Evolutionary conservation across 2,113 vertebrate species (phyloP).

Genomic region (Pseudopodoces humilis): DNA sequence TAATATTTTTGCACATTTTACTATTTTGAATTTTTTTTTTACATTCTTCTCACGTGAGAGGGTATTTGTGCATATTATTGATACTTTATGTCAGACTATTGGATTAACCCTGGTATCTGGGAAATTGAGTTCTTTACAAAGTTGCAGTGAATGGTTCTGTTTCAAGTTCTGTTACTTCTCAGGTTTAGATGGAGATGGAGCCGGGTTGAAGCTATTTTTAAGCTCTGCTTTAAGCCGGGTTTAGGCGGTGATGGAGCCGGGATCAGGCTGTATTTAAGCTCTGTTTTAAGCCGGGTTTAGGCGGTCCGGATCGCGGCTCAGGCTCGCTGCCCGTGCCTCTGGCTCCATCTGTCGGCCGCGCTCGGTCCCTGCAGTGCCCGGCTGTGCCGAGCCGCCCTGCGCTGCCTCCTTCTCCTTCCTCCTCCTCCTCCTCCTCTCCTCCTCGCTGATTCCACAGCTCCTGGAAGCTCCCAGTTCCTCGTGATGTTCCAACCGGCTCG

Average conservation of each 20-base stretch:
- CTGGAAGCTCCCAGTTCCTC: fast-evolving
- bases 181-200: too few species aligned
- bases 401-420: fast-evolving
- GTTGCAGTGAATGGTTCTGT: not conserved
- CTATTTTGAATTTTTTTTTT: not conserved
- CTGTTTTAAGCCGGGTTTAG: not conserved
- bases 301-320: not conserved
- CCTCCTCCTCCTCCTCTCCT: not conserved
- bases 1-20: not conserved
- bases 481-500: too few species aligned
- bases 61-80: not conserved
- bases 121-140: not conserved
- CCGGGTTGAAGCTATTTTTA: too few species aligned
- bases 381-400: not conserved
- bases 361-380: too few species aligned
- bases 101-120: not conserved
- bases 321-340: not conserved
- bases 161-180: too few species aligned
- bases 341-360: not conserved
- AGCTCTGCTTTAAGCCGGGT: fast-evolving
- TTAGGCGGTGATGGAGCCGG: fast-evolving
- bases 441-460: not conserved
- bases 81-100: not conserved
- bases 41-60: not conserved
- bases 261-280: fast-evolving